A percentile compares a stretch with the other conserved stretches of the same genome.
phyloP scores from a whole-genome alignment of 2,888 invertebrate species.

The Diabrotica balteata region DNA sequence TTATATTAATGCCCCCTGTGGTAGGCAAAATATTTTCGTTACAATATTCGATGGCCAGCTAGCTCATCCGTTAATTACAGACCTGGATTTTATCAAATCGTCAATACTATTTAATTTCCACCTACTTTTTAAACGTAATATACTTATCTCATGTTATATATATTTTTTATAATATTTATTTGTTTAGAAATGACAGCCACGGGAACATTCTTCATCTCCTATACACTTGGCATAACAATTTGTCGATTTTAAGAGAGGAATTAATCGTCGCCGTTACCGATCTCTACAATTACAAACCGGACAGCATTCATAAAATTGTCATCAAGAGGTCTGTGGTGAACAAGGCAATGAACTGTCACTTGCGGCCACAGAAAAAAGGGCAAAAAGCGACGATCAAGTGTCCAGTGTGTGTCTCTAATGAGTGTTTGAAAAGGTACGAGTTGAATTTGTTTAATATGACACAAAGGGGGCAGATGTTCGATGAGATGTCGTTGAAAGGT shows the following conservation, averaged over 20 bases:
- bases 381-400: constrained; percentile 50
- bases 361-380: constrained; percentile 56
- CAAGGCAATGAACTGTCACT: constrained; percentile 66
- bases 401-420: constrained; percentile 60
- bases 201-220: constrained; percentile 45
- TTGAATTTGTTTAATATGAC: constrained; percentile 65
- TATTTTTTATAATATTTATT: background rate
- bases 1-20: too few species aligned
- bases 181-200: constrained; percentile 33
- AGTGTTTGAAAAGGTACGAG: constrained; percentile 62
- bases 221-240: constrained; percentile 50
- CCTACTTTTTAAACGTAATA: too few species aligned
- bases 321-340: constrained; percentile 55
- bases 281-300: constrained; percentile 42
- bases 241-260: constrained; percentile 53
- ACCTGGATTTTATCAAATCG: too few species aligned
- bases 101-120: too few species aligned
- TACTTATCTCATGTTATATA: too few species aligned
- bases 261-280: constrained; percentile 44
- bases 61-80: too few species aligned
- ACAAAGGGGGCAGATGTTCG: constrained; percentile 58
- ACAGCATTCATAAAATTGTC: constrained; percentile 23
- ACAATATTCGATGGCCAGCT: too few species aligned
- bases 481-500: constrained; percentile 64
- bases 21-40: too few species aligned